Evolutionary conservation across 2,797 vertebrate genomes (phyloP), one percentile per base, ranked within the genome.

Genomic region (Anguilla pacifica): DNA sequence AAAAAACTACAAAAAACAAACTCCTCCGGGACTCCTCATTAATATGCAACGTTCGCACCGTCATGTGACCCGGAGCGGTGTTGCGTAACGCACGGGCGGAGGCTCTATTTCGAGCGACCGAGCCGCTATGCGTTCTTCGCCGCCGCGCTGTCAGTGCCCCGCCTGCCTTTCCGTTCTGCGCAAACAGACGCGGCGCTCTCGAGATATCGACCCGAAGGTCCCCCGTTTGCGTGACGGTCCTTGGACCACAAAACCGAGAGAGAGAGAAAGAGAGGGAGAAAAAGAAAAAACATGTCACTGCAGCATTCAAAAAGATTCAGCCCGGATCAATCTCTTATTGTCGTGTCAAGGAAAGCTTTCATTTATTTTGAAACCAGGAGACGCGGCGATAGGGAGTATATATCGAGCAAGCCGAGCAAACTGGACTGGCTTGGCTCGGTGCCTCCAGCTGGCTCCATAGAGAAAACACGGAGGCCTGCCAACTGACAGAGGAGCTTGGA

Each of bases 391-490:
- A 2, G 72, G 31, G 31, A 35, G 0, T 9, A 25, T 9, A 25
- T 49, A 49, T 9, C 1, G 77, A 25, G 25, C 43, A n/a, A 11
- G 22, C 77, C 93, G 93, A 94, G 94, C 94, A 94, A 94, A 93
- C 93, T 92, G 93, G 93, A 93, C 93, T 92, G 35, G 93, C 92
- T 91, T 93, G 90, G 93, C 93, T 86, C 90, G 88, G 92, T 94
- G 93, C 93, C 93, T 92, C 89, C 91, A 89, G 88, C 88, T 11
- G 87, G 13, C 91, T 94, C 94, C 93, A 94, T 93, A 88, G 89
- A 91, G 92, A 91, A 90, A 87, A 92, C 93, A 93, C 92, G 93
- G 93, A 93, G 91, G 93, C 91, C 91, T 89, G 49, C 91, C 92
- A 93, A 92, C 92, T 93, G 90, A 91, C 91, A 90, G 92, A 90